Conservation (phyloP, 1,140 invertebrate species). For the Drosophila subpulchrella region DNA sequence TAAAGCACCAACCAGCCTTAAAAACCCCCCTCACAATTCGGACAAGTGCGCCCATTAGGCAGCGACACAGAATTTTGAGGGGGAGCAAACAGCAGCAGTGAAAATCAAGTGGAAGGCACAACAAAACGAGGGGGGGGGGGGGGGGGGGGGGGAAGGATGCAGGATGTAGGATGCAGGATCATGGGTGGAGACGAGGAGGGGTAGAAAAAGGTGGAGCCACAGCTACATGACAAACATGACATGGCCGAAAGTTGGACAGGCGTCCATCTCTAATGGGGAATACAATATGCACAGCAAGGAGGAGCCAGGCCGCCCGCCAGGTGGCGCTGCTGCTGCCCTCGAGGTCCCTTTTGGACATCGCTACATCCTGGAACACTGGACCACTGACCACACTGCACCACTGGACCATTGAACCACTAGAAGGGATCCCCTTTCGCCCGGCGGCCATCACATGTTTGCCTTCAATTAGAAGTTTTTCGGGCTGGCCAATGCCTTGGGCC, state of each 20-base stretch:
- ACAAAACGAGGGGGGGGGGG: conserved; percentile 4
- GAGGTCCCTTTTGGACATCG: conserved; percentile 1
- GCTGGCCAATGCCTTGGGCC: conserved; percentile 38
- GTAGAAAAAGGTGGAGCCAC: conserved; percentile 4
- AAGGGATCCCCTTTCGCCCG: conserved; percentile 3
- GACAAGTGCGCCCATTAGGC: conserved; percentile 75
- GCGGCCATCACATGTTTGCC: conserved; percentile 64
- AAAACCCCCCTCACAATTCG: conserved; percentile 4
- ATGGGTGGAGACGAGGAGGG: neutral
- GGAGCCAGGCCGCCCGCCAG: conserved; percentile 17
- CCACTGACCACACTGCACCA: neutral
- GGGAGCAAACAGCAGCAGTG: conserved; percentile 13
- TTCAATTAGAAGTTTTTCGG: conserved; percentile 77
- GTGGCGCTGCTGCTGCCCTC: conserved; percentile 1
- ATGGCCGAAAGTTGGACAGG: conserved; percentile 55
- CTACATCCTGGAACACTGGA: conserved; percentile 5
- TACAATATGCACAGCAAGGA: conserved; percentile 35
- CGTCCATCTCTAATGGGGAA: conserved; percentile 25
- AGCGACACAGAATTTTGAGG: conserved; percentile 51
- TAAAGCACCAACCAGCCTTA: too few relatives aligned
- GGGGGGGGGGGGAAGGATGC: neutral
- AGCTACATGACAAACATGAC: conserved; percentile 53
- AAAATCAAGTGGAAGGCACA: conserved; percentile 50
- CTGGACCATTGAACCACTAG: neutral
- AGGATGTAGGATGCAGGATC: conserved; percentile 5